Evolutionary conservation across 2,113 vertebrate species (phyloP).

Genomic region (Pelvicachromis taeniatus): DNA sequence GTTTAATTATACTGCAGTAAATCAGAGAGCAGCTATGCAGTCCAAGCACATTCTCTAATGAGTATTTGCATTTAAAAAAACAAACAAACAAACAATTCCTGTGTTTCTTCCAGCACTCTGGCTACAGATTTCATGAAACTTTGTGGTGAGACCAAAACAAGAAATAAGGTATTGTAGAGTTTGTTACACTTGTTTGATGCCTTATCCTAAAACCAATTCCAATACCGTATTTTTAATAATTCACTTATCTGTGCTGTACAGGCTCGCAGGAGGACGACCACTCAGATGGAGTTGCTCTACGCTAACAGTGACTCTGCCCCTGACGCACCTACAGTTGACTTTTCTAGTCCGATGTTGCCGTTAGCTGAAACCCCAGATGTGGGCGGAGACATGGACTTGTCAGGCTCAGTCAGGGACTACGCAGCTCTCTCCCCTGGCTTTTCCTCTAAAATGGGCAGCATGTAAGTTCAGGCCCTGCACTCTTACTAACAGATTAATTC

Average conservation of each 20-base stretch:
- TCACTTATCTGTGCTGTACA: slow-evolving; percentile 18
- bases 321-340: slow-evolving; percentile 73
- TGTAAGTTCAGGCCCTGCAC: slow-evolving; percentile 84
- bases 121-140: slow-evolving; percentile 90
- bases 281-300: slow-evolving; percentile 95
- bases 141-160: slow-evolving; percentile 88
- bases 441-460: slow-evolving; percentile 90
- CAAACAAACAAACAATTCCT: no score
- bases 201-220: not conserved
- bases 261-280: slow-evolving; percentile 93
- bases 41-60: not conserved
- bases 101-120: slow-evolving; percentile 71
- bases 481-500: slow-evolving; percentile 1
- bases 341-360: slow-evolving; percentile 69
- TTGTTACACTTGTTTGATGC: not conserved
- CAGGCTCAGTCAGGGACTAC: slow-evolving; percentile 83
- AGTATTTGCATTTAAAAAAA: not conserved
- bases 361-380: slow-evolving; percentile 78
- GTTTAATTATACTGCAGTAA: not conserved
- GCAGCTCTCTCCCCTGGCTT: slow-evolving; percentile 78
- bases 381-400: slow-evolving; percentile 72
- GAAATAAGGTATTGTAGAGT: slow-evolving; percentile 82
- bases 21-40: not conserved
- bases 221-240: not conserved
- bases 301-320: slow-evolving; percentile 83